Evolutionary conservation across 2,113 vertebrate genomes (phyloP), one percentile per base, ranked within the genome.

Genomic region (Gopherus evgoodei): DNA sequence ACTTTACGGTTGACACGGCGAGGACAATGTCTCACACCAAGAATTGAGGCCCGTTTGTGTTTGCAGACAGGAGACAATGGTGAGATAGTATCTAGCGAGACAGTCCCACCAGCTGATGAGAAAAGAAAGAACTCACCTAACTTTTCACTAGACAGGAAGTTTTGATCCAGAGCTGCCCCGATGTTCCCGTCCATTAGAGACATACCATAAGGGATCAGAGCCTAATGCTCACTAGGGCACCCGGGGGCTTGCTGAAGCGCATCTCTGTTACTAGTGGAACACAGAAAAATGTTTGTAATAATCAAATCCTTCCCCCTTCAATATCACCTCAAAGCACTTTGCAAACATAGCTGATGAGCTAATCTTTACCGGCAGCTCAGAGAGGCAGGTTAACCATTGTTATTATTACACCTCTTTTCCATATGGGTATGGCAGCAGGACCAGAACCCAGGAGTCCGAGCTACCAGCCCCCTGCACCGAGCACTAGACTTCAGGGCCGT

Each of bases 141-240:
- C 83, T 95, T 47, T 90, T 81, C 81, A 53, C 56, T 88, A 87
- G 83, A 56, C 0, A 1, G 59, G 80, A 87, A 86, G 57, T 95
- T 91, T 31, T 25, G 84, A 82, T 96, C 95, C 97, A 96, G 97
- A 97, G 50, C 50, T 94, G 89, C 52, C 82, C 0, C 0, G 0
- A 88, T 38, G 52, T 84, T 96, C 27, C 86, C 44, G 50, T 92
- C 93, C 95, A 49, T 91, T 52, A 81, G n/a, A 44, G 72, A 44
- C 8, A 11, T 44, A 13, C 22, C 38, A 42, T 38, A 25, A 9
- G 82, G 93, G 83, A 79, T 21, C 92, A 95, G 96, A 95, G 96
- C 54, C 54, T 42, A 95, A 92, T 90, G 92, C 11, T 86, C 72
- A 44, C 24, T 42, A 6, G 38, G 10, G 38, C 62, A 38, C 50